Base-by-base conservation (phyloP, 2,888 invertebrate species). In the Spatulosminthurus flaviceps region DNA sequence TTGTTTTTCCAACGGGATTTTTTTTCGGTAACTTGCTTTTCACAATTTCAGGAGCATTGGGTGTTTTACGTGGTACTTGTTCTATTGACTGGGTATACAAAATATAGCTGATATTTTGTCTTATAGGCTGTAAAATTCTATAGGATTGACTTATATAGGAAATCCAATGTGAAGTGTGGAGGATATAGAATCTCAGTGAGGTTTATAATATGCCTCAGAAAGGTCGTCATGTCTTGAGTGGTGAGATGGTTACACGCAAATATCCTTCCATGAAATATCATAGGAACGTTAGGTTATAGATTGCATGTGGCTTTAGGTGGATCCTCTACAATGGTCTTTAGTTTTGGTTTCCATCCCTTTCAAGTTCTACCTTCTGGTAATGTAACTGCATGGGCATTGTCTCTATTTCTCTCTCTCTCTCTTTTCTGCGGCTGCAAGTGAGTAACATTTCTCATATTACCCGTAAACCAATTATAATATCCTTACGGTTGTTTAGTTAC, bases 1-100 rank as follows among this genome's bases (percentile, higher is more conserved):
- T 71, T 73, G 60, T 73, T 73, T 73, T 29, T 74, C 74, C 29
- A 61, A 61, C 74, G 29, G 69, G 11, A 69, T 29, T 21, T 26
- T 16, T 34, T 29, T 1, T 69, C 34, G 16, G 51, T 2, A 51
- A 16, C 7, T 51, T 51, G n/a, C 5, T 19, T 5, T 51, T 19
- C n/a, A 51, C 7, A 41, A 9, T 7, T 13, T 9, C 13, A 41
- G 41, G 41, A 41, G 41, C 41, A 41, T 41, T 41, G 51, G 51
- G 51, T 51, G 51, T 13, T n/a, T 51, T n/a, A 19, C 51, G 13
- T 41, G 41, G 7, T 41, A 13, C 41, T 9, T 41, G 41, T 41
- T 41, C 9, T 41, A 9, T 41, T 41, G 41, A 9, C 7, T 41
- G 13, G 41, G n/a, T 41, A 41, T 41, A 41, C 13, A 41, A 41